phyloP scores from a whole-genome alignment of 2,113 vertebrate genomes.

The Todiramphus saurophagus region DNA sequence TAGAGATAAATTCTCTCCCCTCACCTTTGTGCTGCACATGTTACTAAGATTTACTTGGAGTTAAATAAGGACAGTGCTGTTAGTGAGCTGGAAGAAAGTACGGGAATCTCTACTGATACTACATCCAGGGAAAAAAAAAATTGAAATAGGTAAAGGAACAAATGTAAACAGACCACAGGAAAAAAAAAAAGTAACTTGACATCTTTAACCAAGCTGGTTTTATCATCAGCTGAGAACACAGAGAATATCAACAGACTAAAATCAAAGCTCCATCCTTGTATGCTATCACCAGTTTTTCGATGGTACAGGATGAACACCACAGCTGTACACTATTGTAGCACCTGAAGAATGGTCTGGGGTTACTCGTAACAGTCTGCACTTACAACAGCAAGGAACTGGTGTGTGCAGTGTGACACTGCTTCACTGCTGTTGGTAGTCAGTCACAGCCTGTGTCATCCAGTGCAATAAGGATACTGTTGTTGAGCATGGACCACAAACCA shows the following conservation, averaged over 20 bases:
- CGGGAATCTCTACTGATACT: neutral
- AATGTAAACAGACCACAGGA: neutral
- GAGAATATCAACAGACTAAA: neutral
- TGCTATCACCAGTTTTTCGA: neutral
- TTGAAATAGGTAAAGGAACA: neutral
- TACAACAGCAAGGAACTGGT: neutral
- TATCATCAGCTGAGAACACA: neutral
- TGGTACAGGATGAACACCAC: neutral
- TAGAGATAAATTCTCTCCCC: neutral
- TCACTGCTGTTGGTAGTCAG: neutral
- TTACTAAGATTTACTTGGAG: neutral
- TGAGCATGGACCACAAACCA: neutral
- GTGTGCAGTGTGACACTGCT: rapidly evolving
- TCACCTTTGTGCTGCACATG: neutral
- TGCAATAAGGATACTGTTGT: neutral
- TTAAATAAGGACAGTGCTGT: neutral
- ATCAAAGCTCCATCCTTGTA: neutral
- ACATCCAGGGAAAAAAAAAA: neutral
- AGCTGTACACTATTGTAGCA: neutral
- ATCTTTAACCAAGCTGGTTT: neutral
- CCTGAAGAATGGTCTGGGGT: rapidly evolving
- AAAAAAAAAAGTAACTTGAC: neutral
- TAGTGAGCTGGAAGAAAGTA: neutral
- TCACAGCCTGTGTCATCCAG: neutral
- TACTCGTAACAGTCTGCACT: neutral